Conservation (phyloP, 2,797 vertebrate species). For the Macroramphosus scolopax region DNA sequence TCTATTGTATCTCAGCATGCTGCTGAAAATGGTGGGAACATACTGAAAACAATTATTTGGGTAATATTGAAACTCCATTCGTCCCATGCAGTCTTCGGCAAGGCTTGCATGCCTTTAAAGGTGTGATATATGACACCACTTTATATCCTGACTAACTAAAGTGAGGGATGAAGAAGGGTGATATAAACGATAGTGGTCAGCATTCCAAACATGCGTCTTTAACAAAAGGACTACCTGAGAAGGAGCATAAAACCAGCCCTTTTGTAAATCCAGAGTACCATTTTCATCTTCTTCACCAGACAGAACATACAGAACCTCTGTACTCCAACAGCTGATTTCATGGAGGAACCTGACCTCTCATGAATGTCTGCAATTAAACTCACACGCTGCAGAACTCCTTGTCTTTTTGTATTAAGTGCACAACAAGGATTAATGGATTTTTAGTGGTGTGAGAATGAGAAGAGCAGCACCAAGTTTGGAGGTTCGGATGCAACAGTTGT, state of each 20-base stretch:
- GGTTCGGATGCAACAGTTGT: conserved; percentile 36
- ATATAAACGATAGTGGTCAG: conserved; percentile 69
- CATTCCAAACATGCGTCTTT: conserved; percentile 58
- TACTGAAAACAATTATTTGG: conserved; percentile 26
- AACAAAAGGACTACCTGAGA: conserved; percentile 73
- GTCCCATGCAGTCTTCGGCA: conserved; percentile 60
- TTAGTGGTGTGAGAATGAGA: conserved; percentile 66
- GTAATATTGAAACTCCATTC: conserved; percentile 30
- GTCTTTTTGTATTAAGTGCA: conserved; percentile 60
- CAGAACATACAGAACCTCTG: conserved; percentile 14
- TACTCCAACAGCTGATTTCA: conserved; percentile 37
- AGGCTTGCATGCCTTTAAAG: conserved; percentile 35
- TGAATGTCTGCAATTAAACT: conserved; percentile 41
- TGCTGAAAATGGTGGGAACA: conserved; percentile 20
- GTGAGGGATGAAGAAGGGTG: conserved; percentile 41
- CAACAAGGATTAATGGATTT: conserved; percentile 43
- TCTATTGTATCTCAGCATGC: conserved; percentile 21
- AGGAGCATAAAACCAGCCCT: conserved; percentile 60
- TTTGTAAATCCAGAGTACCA: conserved; percentile 65
- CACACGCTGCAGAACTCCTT: conserved; percentile 36
- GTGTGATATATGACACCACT: conserved; percentile 8
- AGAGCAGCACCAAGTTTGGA: too few species aligned
- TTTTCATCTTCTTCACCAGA: conserved; percentile 40
- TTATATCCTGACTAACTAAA: conserved; percentile 34
- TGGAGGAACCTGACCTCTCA: conserved; percentile 34